Evolutionary conservation across 2,113 vertebrate species (phyloP), one percentile per base, ranked within the genome.

Genomic region (Pardalotus punctatus): DNA sequence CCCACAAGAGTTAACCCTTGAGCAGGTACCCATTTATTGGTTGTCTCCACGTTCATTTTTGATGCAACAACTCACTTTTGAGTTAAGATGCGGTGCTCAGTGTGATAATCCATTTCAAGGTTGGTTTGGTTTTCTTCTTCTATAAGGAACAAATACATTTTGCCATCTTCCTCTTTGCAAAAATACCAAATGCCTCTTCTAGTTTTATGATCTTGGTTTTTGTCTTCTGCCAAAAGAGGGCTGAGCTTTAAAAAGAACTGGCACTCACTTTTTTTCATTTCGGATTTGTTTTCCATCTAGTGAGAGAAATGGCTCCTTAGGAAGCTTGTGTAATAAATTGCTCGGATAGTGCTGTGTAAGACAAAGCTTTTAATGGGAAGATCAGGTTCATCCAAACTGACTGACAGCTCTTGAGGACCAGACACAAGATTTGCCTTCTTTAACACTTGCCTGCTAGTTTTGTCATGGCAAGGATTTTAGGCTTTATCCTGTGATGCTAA

Each of bases 51-150:
- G 0, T 5, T 10, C 6, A 45, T 66, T 81, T 78, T 57, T 58
- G 12, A 54, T 16, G 38, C 48, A 71, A 12, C 6, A 40, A 6
- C 29, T 69, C 4, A 36, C 31, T 60, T 48, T 45, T 38, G 9
- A 85, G 33, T 42, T 47, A 74, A 67, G 80, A 67, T 5, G 11
- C 31, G 2, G 31, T 81, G 23, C 29, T 78, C 11, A 60, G 47
- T 22, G 38, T 42, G 53, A 66, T 36, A 61, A 78, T 36, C 7
- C 9, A 16, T 65, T 64, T 66, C 20, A 64, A 70, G 18, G 6
- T 5, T 4, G 16, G 6, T n/a, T n/a, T n/a, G 14, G 3, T 0
- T 35, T 82, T 70, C 36, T 42, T 24, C n/a, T 20, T 74, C 57
- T 73, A 45, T 28, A 57, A 57, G 25, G n/a, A 72, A 77, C 20